These are phyloP conservation scores for Callimorpha dominula DNA, from an alignment of 2,888 invertebrate species.

Conservation along the genomic window DNA sequence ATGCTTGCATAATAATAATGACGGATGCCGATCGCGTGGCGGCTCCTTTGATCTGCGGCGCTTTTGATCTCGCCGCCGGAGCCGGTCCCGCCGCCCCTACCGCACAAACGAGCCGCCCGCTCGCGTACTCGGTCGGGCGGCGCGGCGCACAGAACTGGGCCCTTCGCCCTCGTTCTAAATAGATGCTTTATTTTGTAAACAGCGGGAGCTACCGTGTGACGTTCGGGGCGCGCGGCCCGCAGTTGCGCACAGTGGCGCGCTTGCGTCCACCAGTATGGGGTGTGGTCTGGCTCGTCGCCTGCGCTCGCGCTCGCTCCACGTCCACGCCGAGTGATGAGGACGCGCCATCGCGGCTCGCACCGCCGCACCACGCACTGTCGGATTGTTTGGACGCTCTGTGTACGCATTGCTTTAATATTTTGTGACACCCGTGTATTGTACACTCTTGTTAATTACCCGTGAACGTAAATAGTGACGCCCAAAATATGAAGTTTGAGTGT, in stretches of 20 bases:
- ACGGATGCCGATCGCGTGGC: constrained; percentile 87
- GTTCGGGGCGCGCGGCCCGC: constrained; percentile 52
- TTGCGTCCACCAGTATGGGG: constrained; percentile 80
- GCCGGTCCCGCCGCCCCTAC: constrained; percentile 84
- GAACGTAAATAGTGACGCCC: constrained; percentile 37
- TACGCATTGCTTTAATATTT: constrained; percentile 73
- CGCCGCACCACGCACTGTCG: constrained; percentile 60
- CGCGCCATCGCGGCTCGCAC: constrained; percentile 55
- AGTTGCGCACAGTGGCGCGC: constrained; percentile 64
- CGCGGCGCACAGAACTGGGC: constrained; percentile 74
- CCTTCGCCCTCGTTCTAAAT: constrained; percentile 85
- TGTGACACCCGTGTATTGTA: constrained; percentile 43
- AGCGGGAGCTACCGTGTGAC: constrained; percentile 81
- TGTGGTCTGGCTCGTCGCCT: constrained; percentile 63
- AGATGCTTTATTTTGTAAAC: constrained; percentile 86
- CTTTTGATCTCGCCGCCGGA: constrained; percentile 85
- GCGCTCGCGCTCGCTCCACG: constrained; percentile 54
- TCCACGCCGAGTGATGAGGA: constrained; percentile 58
- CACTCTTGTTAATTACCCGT: constrained; percentile 27
- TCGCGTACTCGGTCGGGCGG: constrained; percentile 85
- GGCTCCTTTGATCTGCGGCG: constrained; percentile 85
- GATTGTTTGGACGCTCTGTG: constrained; percentile 80
- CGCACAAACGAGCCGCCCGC: constrained; percentile 84
- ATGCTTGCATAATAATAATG: constrained; percentile 88
- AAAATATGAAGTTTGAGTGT: constrained; percentile 25